Base-by-base conservation (phyloP, 2,888 invertebrate genomes). In the Leucophora obtusa region DNA sequence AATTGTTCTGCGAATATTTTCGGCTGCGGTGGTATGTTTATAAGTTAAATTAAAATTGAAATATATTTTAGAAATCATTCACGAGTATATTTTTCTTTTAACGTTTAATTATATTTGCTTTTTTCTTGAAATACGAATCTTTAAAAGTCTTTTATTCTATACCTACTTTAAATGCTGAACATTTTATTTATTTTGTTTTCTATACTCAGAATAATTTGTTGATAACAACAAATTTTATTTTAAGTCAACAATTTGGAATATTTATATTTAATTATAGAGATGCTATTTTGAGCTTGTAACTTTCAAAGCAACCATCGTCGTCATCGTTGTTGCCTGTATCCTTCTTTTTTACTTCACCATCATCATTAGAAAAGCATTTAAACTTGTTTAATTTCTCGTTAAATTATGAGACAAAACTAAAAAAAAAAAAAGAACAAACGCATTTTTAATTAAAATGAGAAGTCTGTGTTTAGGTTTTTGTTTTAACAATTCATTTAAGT, bases 311-410 rank as follows among this genome's bases (percentile, higher is more conserved):
- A 47, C 33, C 28, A 21, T 21, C 7, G 17, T 11, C 21, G 17
- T 11, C 21, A 28, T 33, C 56, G 14, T 62, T 43, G 47, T 47
- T 24, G 14, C n/a, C n/a, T n/a, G 54, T 38, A 11, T 9, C 43
- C 43, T 14, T 10, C 43, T 7, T n/a, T n/a, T n/a, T 28, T 3
- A 14, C 4, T 24, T 53, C 14, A 14, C 24, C 15, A 15, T 21
- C 24, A 21, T 38, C 10, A 15, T 54, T 38, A 28, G 56, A 15
- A 71, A 71, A 60, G 35, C 65, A 59, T 59, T 77, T 66, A 15
- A 77, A 69, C 60, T 69, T 75, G 54, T 71, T 65, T 65, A 77
- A 70, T 53, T 77, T 77, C 58, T 65, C 76, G 58, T 76, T 69
- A 63, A 76, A 70, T 63, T 76, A 76, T 70, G 75, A 60, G 38